Conservation (phyloP, 2,888 invertebrate genomes). For the Drosophila infuscata region DNA sequence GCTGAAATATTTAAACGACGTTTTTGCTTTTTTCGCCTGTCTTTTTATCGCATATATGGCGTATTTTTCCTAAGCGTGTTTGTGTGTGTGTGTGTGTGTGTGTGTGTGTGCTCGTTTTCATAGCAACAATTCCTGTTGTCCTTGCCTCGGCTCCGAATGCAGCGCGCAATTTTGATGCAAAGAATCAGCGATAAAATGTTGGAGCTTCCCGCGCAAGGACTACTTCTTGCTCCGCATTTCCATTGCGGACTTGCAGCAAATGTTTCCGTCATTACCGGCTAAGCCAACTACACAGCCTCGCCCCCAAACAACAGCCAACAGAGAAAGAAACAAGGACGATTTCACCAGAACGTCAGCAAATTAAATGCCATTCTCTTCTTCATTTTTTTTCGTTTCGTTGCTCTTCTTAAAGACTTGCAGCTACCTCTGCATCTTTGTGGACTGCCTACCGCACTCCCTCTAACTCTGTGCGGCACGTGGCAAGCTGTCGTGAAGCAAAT, state of each 20-base stretch:
- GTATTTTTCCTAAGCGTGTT: conserved; percentile 39
- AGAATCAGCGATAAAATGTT: conserved; percentile 69
- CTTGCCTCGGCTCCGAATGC: conserved; percentile 46
- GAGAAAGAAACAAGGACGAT: conserved; percentile 41
- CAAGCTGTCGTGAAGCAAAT: conserved; percentile 72
- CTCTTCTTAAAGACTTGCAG: conserved; percentile 47
- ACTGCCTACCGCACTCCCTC: neutral
- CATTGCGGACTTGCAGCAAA: conserved; percentile 66
- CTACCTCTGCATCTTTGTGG: conserved; percentile 20
- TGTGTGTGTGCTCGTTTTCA: conserved; percentile 27
- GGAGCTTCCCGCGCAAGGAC: conserved; percentile 27
- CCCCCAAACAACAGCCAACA: conserved; percentile 16
- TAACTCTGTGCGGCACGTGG: conserved; percentile 55
- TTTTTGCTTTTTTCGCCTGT: conserved; percentile 16
- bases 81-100: neutral
- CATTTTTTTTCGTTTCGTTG: conserved; percentile 65
- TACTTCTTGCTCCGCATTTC: conserved; percentile 52
- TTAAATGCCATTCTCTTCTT: conserved; percentile 63
- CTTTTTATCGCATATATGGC: conserved; percentile 42
- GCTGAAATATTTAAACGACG: conserved; percentile 62
- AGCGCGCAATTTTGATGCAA: conserved; percentile 67
- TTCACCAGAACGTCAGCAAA: conserved; percentile 72
- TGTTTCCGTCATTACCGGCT: conserved; percentile 71
- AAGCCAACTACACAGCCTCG: conserved; percentile 36
- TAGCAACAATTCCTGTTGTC: conserved; percentile 26